phyloP scores from a whole-genome alignment of 1,140 invertebrate species.

The Coptotermes formosanus region DNA sequence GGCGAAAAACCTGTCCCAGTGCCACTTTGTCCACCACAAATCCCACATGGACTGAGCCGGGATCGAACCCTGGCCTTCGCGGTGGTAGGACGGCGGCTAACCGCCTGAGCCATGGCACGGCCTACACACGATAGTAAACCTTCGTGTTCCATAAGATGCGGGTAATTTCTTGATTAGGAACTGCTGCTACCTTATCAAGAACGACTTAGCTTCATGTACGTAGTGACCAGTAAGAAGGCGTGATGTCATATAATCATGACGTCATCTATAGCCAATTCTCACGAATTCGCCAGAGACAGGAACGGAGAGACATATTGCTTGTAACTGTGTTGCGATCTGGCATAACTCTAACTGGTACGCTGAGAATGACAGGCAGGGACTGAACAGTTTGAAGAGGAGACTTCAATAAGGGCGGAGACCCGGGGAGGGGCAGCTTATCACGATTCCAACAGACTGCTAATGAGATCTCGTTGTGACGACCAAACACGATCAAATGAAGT shows the following conservation, averaged over 20 bases:
- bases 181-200: too few relatives aligned
- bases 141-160: too few relatives aligned
- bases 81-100: too few relatives aligned
- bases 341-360: neutral
- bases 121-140: too few relatives aligned
- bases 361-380: neutral
- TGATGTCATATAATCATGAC: neutral
- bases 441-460: constrained; percentile 3
- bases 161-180: too few relatives aligned
- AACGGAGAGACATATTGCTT: neutral
- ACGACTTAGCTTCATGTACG: too few relatives aligned
- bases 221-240: too few relatives aligned
- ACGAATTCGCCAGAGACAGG: neutral
- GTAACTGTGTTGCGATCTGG: neutral
- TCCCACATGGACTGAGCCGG: too few relatives aligned
- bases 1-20: too few relatives aligned
- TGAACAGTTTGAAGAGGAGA: neutral
- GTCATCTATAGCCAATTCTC: neutral
- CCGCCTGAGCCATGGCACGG: too few relatives aligned
- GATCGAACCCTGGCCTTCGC: too few relatives aligned
- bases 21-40: too few relatives aligned
- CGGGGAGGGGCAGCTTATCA: neutral
- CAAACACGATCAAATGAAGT: constrained; percentile 15
- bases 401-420: neutral
- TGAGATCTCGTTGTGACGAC: neutral